A percentile compares a stretch with the other conserved stretches of the same genome.
These are phyloP conservation scores for Protodeltote pygarga DNA, from an alignment of 2,888 invertebrate species.

Conservation along the genomic window DNA sequence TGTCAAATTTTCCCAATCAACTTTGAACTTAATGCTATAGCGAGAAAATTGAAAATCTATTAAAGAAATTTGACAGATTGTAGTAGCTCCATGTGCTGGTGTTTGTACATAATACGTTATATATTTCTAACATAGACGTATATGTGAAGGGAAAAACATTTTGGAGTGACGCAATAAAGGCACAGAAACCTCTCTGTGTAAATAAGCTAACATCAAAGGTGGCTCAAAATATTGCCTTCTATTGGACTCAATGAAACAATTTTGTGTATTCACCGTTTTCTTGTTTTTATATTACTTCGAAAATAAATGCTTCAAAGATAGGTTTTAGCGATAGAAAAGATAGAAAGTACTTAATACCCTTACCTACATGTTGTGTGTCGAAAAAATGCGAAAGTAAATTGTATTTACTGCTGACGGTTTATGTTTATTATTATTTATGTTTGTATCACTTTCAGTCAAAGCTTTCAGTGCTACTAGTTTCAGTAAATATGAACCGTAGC, in stretches of 20 bases:
- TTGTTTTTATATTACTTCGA: slow-evolving; percentile 33
- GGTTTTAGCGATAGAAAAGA: slow-evolving; percentile 11
- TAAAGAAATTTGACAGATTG: too few relatives aligned
- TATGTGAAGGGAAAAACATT: slow-evolving; percentile 54
- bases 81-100: too few relatives aligned
- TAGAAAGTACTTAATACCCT: slow-evolving; percentile 4
- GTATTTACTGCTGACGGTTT: too few relatives aligned
- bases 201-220: slow-evolving; percentile 80
- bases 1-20: too few relatives aligned
- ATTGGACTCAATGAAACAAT: slow-evolving; percentile 67
- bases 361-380: too few relatives aligned
- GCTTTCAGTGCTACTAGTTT: too few relatives aligned
- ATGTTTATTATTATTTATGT: too few relatives aligned
- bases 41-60: too few relatives aligned
- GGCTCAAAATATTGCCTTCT: slow-evolving; percentile 63
- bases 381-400: too few relatives aligned
- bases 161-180: slow-evolving; percentile 72
- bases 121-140: slow-evolving; percentile 52
- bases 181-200: slow-evolving; percentile 72
- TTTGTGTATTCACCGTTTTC: slow-evolving; percentile 52
- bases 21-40: too few relatives aligned
- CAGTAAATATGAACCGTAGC: too few relatives aligned
- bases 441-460: too few relatives aligned
- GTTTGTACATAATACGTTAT: slow-evolving; percentile 45
- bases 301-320: slow-evolving; percentile 18